These are phyloP conservation scores for Amorpha juglandis DNA, from an alignment of 2,888 invertebrate genomes.

Conservation along the genomic window DNA sequence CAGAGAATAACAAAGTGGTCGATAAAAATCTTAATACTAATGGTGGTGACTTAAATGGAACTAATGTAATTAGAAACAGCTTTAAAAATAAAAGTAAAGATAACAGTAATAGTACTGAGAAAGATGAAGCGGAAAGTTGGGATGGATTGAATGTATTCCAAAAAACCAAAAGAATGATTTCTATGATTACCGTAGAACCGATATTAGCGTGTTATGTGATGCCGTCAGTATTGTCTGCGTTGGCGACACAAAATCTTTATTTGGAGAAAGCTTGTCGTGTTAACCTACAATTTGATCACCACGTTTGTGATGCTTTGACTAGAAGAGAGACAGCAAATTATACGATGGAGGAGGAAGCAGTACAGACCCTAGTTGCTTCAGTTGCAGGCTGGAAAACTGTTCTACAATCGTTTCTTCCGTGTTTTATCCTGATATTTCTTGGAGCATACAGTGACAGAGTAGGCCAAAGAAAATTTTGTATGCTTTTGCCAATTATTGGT, in stretches of 20 bases:
- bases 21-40: conserved; percentile 57
- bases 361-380: conserved; percentile 90
- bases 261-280: conserved; percentile 94
- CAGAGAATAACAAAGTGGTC: conserved; percentile 54
- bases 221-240: conserved; percentile 86
- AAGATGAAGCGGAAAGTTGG: conserved; percentile 64
- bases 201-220: conserved; percentile 89
- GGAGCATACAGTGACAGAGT: conserved; percentile 90
- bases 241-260: conserved; percentile 93
- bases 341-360: conserved; percentile 85
- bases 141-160: conserved; percentile 81
- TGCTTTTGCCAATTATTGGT: conserved; percentile 92
- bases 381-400: conserved; percentile 95
- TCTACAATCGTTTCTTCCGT: conserved; percentile 91
- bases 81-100: conserved; percentile 56
- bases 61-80: conserved; percentile 65
- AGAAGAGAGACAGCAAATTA: conserved; percentile 87
- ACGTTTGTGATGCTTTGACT: conserved; percentile 90
- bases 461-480: conserved; percentile 90
- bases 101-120: conserved; percentile 46
- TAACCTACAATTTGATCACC: conserved; percentile 88
- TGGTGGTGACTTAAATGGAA: conserved; percentile 69
- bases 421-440: conserved; percentile 91
- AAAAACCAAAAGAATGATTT: conserved; percentile 83
- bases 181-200: conserved; percentile 90